A percentile compares a stretch with the other conserved stretches of the same genome.
Evolutionary conservation across 2,113 vertebrate genomes (phyloP).

Genomic region (Halichoeres trimaculatus): DNA sequence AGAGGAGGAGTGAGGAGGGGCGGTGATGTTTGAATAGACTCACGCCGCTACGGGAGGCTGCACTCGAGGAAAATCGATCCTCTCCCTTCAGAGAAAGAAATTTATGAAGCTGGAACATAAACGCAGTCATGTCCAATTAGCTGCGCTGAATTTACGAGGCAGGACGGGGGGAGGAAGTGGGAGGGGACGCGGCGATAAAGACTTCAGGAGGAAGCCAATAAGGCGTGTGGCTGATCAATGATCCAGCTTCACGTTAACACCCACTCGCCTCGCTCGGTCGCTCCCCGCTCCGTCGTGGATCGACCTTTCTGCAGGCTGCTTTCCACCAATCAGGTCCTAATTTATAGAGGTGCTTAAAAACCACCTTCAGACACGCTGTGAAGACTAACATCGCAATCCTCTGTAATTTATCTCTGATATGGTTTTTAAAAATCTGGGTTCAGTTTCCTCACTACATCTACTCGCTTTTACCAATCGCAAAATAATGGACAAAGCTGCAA

Average conservation of each 20-base stretch:
- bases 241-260: constrained; percentile 44
- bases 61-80: constrained; percentile 80
- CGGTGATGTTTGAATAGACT: constrained; percentile 59
- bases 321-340: neutral
- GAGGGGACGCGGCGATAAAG: constrained; percentile 75
- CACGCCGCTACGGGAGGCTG: constrained; percentile 49
- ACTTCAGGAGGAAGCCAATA: constrained; percentile 75
- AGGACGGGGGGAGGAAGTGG: constrained; percentile 59
- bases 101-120: constrained; percentile 83
- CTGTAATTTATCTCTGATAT: neutral
- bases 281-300: constrained; percentile 5
- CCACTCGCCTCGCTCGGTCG: constrained; percentile 43
- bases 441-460: neutral
- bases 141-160: constrained; percentile 74
- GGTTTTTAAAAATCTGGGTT: neutral
- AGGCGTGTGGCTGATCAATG: constrained; percentile 77
- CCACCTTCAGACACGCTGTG: constrained; percentile 11
- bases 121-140: constrained; percentile 84
- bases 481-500: no score
- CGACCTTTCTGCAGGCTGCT: neutral
- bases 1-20: constrained; percentile 21
- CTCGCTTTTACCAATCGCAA: neutral
- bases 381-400: neutral
- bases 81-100: constrained; percentile 78
- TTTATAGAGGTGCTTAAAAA: constrained; percentile 12